Base-by-base conservation (phyloP, 2,888 invertebrate genomes). In the Agrotis segetum region DNA sequence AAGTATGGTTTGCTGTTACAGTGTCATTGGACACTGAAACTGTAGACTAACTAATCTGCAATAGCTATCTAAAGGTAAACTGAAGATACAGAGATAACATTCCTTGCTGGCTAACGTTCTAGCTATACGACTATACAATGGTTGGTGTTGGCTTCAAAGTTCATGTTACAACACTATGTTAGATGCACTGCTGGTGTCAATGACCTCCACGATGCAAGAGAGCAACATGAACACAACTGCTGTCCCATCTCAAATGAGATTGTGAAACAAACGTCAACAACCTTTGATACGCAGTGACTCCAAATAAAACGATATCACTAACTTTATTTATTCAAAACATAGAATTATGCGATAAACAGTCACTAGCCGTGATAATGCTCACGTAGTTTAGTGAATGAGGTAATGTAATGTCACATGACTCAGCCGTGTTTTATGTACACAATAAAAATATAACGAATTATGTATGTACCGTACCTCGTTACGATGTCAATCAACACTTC, bases 401-500 rank as follows among this genome's bases (percentile, higher is more conserved):
- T 83, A 85, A 85, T 78, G 82, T 82, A 86, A 88, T 85, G 85
- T 85, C 84, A 88, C 88, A 87, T 88, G 88, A 88, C 85, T 87
- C 86, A 86, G 81, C 46, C 75, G 78, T 72, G 83, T 84, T 84
- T 78, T 79, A 84, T 83, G 85, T 73, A 82, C 71, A 86, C 77
- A 82, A 76, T 84, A 81, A 73, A 81, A 83, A 80, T 82, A 84
- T 83, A 86, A 81, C 79, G 76, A 83, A 85, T 81, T 75, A 85
- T 79, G 67, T 76, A 82, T 79, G 86, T 86, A 85, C 87, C 81
- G 83, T 94, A 96, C 96, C 96, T 96, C 90, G 95, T 92, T 87
- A 95, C 91, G 89, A 95, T 92, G 93, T 96, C 96, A 88, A 96
- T 92, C 91, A 96, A 91, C 91, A 96, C 94, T 91, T 96, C 96